Evolutionary conservation across 1,140 invertebrate genomes (phyloP), one percentile per base, ranked within the genome.

Genomic region (Plectus sambesii): DNA sequence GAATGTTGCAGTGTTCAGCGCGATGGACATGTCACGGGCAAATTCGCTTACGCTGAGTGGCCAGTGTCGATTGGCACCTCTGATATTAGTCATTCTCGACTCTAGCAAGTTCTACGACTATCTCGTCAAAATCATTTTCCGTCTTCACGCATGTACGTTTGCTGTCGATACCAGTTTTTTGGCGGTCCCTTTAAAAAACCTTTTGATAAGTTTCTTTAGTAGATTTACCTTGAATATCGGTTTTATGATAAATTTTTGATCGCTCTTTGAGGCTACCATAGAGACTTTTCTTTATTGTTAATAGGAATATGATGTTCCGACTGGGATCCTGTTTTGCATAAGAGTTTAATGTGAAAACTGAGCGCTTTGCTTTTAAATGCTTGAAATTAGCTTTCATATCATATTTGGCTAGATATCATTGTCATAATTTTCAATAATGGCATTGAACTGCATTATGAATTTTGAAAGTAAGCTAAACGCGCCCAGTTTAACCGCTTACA

Each of bases 11-110:
- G 89, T 97, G 52, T 94, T 93, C 74, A 82, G 82, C 55, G 90
- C 88, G 2, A 75, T 98, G 64, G 88, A 96, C 71, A 82, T 83
- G 72, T 85, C 85, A 2, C 78, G 84, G 39, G 84, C 87, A 8
- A 94, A 89, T 74, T 98, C 92, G 2, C 96, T 98, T 87, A 94
- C 89, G 0, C 83, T 80, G 42, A 82, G 83, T 51, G 92, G 93
- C 2, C 92, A 98, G 72, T 98, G 93, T 72, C 77, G 90, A 47
- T 75, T 98, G 40, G 85, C 89, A 15, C 92, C 93, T 8, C 74
- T 99, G 5, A 92, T 98, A 55, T 82, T 87, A n/a, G 90, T 90
- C 66, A 94, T 97, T 56, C 85, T 71, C 49, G 93, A 98, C 72
- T 88, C 92, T 0, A 87, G 86, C 57, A 84, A 86, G 55, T 74